Base-by-base conservation (phyloP, 2,888 invertebrate genomes). In the Boloria euphrosyne region DNA sequence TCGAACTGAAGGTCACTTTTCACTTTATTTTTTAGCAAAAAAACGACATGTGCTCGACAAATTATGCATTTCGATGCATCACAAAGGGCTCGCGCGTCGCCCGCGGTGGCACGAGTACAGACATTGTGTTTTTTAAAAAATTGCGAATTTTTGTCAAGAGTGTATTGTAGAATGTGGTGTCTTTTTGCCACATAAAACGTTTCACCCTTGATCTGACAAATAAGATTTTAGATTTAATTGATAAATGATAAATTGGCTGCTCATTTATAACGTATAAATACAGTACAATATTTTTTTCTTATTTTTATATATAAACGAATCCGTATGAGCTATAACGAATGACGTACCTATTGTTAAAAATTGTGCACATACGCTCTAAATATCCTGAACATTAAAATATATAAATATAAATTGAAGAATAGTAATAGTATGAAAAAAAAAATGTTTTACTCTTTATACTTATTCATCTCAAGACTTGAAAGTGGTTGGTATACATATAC, bases 11-110 rank as follows among this genome's bases (percentile, higher is more conserved):
- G 91, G 90, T 91, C 90, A 91, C 80, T 87, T 89, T 91, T 89
- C 86, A 82, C 78, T 65, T 59, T 75, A 65, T 76, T 80, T 84
- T 84, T 83, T 72, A 67, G 66, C 77, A 76, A 78, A 87, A 90
- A 90, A 88, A 81, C 77, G 85, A 84, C 92, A 89, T 90, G 89
- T 90, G 91, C 89, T 89, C 85, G 78, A 87, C 85, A 87, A 90
- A 91, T 91, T 90, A 91, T 90, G 89, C 89, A 92, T 88, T 85
- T 85, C 83, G 84, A 72, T 89, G 90, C 86, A 80, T 87, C 85
- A 90, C 90, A 91, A 91, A 83, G 75, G 83, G 77, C 61, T 44
- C 68, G 66, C 77, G 79, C 75, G 78, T 79, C 78, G 77, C 79
- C 75, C 74, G 79, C 74, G 76, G 78, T 74, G 80, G 83, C 89